These are phyloP conservation scores for Strigops habroptila DNA, from an alignment of 2,113 vertebrate species.

Conservation along the genomic window DNA sequence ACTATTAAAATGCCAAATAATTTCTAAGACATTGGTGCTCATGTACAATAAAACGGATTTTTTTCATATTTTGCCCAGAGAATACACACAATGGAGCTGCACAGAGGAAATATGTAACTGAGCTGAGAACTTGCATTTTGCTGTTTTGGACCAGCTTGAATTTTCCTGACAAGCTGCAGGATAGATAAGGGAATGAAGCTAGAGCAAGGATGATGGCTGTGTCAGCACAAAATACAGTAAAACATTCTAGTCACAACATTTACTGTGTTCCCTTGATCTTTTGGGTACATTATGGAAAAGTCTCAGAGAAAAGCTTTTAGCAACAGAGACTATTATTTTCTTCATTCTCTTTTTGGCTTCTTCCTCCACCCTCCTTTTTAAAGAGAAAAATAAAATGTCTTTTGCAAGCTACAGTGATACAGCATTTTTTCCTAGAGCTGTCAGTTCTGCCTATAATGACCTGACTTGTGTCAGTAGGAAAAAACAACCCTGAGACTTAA, in stretches of 20 bases:
- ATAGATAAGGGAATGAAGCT: neutral
- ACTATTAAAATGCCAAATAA: neutral
- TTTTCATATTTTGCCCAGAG: neutral
- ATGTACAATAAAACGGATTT: neutral
- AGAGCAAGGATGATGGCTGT: neutral
- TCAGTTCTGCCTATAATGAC: neutral
- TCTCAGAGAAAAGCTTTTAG: neutral
- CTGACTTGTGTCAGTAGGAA: neutral
- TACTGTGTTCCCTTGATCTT: neutral
- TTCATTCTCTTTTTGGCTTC: neutral
- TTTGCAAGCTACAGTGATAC: neutral
- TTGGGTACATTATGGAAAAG: neutral
- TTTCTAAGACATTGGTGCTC: neutral
- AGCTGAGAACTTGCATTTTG: neutral
- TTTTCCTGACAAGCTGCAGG: neutral
- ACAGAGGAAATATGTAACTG: neutral
- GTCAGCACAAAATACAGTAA: neutral
- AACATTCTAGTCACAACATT: neutral
- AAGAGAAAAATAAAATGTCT: neutral
- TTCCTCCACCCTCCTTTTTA: neutral
- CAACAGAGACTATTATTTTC: neutral
- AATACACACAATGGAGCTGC: neutral
- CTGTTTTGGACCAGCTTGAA: neutral
- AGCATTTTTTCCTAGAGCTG: neutral
- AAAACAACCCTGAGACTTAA: neutral